A percentile compares a stretch with the other conserved stretches of the same genome.
phyloP scores from a whole-genome alignment of 2,888 invertebrate species.

The Drosophila recens region DNA sequence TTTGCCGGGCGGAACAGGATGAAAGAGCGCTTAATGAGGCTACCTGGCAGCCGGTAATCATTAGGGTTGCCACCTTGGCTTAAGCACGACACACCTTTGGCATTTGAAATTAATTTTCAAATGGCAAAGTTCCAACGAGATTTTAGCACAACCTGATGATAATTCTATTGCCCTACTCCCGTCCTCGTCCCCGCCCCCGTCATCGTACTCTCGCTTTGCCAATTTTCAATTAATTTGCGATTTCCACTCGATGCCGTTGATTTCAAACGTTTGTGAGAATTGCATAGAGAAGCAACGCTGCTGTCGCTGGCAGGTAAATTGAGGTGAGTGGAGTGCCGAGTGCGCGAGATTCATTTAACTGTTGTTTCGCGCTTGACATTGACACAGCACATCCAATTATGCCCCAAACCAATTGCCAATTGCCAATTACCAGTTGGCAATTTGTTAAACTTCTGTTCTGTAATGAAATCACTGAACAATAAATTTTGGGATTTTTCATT shows the following conservation, averaged over 20 bases:
- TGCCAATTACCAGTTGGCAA: slow-evolving; percentile 25
- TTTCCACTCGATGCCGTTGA: slow-evolving; percentile 31
- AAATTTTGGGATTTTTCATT: slow-evolving; percentile 41
- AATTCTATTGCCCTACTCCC: slow-evolving; percentile 15
- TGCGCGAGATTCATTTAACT: slow-evolving; percentile 35
- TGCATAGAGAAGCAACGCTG: slow-evolving; percentile 11
- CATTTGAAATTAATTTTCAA: slow-evolving; percentile 44
- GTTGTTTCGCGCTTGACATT: slow-evolving; percentile 35
- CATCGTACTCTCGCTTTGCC: slow-evolving; percentile 16
- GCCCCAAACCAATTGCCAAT: slow-evolving; percentile 12
- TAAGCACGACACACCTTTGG: slow-evolving; percentile 29
- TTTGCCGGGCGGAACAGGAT: not conserved
- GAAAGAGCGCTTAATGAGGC: slow-evolving; percentile 39
- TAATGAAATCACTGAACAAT: slow-evolving; percentile 42
- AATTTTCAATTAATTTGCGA: slow-evolving; percentile 68
- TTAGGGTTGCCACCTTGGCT: slow-evolving; percentile 30
- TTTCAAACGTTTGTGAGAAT: slow-evolving; percentile 20
- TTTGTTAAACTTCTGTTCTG: slow-evolving; percentile 36
- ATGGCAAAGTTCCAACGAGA: slow-evolving; percentile 45
- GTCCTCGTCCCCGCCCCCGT: not conserved
- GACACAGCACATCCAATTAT: slow-evolving; percentile 55
- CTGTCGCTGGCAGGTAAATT: slow-evolving; percentile 24
- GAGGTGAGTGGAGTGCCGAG: slow-evolving; percentile 9
- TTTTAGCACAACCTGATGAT: slow-evolving; percentile 23
- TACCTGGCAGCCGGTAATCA: slow-evolving; percentile 36